A percentile compares a stretch with the other conserved stretches of the same genome.
Evolutionary conservation across 2,888 invertebrate genomes (phyloP).

Genomic region (Acrocyrtus sp.): DNA sequence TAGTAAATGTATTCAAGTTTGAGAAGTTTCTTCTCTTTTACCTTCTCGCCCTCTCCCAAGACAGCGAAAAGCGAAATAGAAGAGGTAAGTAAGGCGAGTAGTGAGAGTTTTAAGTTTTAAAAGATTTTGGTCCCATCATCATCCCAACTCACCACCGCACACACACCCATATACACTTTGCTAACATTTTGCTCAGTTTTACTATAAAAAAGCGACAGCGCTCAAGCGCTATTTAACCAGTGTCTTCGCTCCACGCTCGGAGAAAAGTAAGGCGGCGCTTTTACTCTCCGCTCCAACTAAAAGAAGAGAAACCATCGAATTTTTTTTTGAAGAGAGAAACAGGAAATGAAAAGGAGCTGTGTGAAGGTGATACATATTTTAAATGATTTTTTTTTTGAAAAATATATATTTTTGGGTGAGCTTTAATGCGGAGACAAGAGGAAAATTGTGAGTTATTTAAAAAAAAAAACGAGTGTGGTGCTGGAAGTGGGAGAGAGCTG

Average conservation of each 20-base stretch:
- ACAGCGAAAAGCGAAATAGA: not conserved
- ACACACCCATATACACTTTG: too few relatives aligned
- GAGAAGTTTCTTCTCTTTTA: too few relatives aligned
- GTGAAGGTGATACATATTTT: not conserved
- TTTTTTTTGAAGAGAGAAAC: slow-evolving; percentile 54
- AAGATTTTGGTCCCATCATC: too few relatives aligned
- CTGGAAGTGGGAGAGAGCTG: too few relatives aligned
- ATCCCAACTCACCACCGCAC: too few relatives aligned
- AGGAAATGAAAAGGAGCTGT: slow-evolving; percentile 17
- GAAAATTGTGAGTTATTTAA: not conserved
- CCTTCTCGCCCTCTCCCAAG: not conserved
- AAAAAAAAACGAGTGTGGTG: not conserved
- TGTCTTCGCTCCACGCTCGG: slow-evolving; percentile 38
- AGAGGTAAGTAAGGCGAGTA: slow-evolving; percentile 5
- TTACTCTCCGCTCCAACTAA: slow-evolving; percentile 56
- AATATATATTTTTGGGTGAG: too few relatives aligned
- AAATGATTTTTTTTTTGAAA: too few relatives aligned
- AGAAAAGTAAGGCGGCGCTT: slow-evolving; percentile 61
- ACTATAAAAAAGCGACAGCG: not conserved
- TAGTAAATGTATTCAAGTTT: too few relatives aligned
- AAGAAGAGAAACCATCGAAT: too few relatives aligned
- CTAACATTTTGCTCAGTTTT: not conserved
- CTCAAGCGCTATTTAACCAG: slow-evolving; percentile 9
- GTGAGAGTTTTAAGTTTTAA: too few relatives aligned
- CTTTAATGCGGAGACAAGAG: not conserved